Evolutionary conservation across 2,888 invertebrate genomes (phyloP).

Genomic region (Lasioglossum malachurum): DNA sequence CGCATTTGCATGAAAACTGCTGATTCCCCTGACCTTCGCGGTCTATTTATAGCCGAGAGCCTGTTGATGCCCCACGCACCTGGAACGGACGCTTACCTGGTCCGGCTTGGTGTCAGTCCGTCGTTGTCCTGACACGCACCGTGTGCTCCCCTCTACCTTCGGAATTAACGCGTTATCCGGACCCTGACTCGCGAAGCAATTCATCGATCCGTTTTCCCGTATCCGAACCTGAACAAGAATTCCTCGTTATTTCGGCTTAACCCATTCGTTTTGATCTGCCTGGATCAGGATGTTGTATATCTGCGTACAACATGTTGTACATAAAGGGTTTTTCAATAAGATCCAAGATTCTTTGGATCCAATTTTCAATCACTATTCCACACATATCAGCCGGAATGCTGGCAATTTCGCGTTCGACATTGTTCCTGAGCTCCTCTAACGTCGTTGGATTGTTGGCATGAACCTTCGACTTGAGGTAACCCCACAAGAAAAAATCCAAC

Average conservation of each 20-base stretch:
- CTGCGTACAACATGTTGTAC: too few relatives aligned
- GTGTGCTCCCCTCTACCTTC: not conserved
- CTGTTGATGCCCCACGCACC: conserved; percentile 79
- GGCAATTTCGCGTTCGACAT: too few relatives aligned
- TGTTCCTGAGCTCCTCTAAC: too few relatives aligned
- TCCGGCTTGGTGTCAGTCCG: conserved; percentile 55
- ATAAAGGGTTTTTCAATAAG: too few relatives aligned
- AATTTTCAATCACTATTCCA: too few relatives aligned
- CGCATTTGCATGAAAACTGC: conserved; percentile 83
- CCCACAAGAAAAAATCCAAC: too few relatives aligned
- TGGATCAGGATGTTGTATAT: not conserved
- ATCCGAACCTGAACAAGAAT: not conserved
- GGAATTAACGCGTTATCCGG: not conserved
- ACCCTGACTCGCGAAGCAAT: not conserved
- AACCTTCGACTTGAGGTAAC: too few relatives aligned
- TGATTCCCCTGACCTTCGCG: conserved; percentile 83
- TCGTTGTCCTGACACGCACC: conserved; percentile 45
- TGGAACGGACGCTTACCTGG: conserved; percentile 75
- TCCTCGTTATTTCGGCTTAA: not conserved
- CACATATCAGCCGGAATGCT: too few relatives aligned
- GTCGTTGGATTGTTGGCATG: too few relatives aligned
- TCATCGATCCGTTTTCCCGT: not conserved
- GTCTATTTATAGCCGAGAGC: conserved; percentile 81
- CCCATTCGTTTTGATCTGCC: too few relatives aligned
- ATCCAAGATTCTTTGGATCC: too few relatives aligned